A percentile compares a stretch with the other conserved stretches of the same genome.
Conservation (phyloP, 2,888 invertebrate species). For the Galeopsomyia nigrocyanea region DNA sequence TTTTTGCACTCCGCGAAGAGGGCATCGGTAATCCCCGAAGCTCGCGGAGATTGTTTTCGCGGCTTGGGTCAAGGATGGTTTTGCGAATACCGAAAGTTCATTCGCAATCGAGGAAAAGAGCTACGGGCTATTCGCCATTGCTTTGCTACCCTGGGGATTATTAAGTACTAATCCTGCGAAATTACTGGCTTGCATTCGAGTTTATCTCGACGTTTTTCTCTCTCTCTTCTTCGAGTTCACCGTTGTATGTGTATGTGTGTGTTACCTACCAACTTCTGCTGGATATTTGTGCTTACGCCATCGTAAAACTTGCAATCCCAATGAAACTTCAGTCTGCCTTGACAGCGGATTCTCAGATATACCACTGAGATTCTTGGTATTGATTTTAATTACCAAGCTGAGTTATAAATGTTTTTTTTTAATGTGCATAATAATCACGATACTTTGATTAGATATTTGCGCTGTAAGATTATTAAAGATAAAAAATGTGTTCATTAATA, state of each 20-base stretch:
- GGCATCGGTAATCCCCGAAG: conserved; percentile 15
- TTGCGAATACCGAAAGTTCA: conserved; percentile 51
- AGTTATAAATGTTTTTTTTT: too few relatives aligned
- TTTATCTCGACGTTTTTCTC: conserved; percentile 44
- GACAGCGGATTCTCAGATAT: too few relatives aligned
- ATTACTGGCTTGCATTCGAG: conserved; percentile 61
- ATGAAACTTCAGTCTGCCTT: conserved; percentile 38
- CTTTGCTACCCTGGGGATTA: conserved; percentile 57
- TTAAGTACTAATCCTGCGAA: conserved; percentile 68
- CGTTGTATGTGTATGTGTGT: conserved; percentile 54
- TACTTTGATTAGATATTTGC: too few relatives aligned
- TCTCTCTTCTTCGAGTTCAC: conserved; percentile 12
- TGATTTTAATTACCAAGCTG: too few relatives aligned
- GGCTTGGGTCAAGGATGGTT: conserved; percentile 52
- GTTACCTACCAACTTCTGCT: conserved; percentile 47
- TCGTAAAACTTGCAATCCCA: conserved; percentile 55
- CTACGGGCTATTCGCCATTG: too few relatives aligned
- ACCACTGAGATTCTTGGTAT: too few relatives aligned
- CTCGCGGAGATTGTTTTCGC: conserved; percentile 53
- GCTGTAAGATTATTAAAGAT: too few relatives aligned
- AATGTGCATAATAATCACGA: too few relatives aligned
- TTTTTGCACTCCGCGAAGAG: conserved; percentile 1
- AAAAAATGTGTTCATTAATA: too few relatives aligned
- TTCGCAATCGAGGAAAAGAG: conserved; percentile 46
- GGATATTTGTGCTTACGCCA: conserved; percentile 58